Evolutionary conservation across 2,888 invertebrate species (phyloP).

Genomic region (Psylliodes chrysocephalus): DNA sequence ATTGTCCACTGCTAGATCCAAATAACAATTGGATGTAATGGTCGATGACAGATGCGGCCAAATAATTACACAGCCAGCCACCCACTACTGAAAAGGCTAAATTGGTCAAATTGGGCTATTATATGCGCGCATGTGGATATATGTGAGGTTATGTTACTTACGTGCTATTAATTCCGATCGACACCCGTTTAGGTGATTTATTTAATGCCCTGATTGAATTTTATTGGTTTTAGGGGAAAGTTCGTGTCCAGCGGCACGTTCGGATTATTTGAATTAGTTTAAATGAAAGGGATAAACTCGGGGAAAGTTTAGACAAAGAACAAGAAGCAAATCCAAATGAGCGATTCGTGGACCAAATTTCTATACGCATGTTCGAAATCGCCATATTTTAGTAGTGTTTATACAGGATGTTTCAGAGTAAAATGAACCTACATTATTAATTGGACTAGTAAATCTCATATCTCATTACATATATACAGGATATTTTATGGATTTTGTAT

Average conservation of each 20-base stretch:
- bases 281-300: not conserved
- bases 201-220: conserved; percentile 50
- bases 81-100: conserved; percentile 53
- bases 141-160: conserved; percentile 54
- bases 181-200: conserved; percentile 52
- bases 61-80: conserved; percentile 52
- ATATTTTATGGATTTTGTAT: too few relatives aligned
- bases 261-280: conserved; percentile 2
- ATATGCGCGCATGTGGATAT: conserved; percentile 45
- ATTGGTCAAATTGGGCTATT: conserved; percentile 53
- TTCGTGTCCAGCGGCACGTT: conserved; percentile 24
- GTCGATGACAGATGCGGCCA: conserved; percentile 60
- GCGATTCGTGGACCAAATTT: too few relatives aligned
- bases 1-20: conserved; percentile 25
- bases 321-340: too few relatives aligned
- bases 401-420: too few relatives aligned
- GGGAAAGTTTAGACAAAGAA: too few relatives aligned
- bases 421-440: too few relatives aligned
- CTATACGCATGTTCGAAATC: too few relatives aligned
- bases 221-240: conserved; percentile 46
- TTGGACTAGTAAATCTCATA: too few relatives aligned
- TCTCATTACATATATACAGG: too few relatives aligned
- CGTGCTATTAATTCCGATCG: conserved; percentile 57
- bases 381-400: too few relatives aligned
- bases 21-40: conserved; percentile 56